Percentiles rank a stretch among this genome's conserved stretches.
These are phyloP conservation scores for Polyommatus iphigenia DNA, from an alignment of 2,888 invertebrate species.

Conservation along the genomic window DNA sequence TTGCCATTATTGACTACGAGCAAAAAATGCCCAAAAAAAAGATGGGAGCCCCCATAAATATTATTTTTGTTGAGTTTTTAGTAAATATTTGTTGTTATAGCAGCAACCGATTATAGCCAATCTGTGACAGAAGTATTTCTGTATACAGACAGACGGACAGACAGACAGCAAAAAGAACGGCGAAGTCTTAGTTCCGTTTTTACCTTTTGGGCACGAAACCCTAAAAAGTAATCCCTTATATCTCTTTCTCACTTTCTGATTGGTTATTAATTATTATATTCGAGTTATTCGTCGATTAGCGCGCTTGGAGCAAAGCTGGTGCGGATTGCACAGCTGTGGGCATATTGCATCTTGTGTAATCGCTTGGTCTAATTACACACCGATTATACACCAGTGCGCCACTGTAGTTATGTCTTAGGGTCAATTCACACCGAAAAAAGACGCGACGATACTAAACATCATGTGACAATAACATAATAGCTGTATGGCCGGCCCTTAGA, in stretches of 20 bases:
- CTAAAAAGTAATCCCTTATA: neutral
- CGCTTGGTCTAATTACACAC: neutral
- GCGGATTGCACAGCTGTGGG: neutral
- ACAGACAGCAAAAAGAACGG: too few species aligned
- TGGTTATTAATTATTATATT: conserved; percentile 13
- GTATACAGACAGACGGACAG: too few species aligned
- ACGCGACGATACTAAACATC: neutral
- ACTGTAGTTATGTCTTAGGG: neutral
- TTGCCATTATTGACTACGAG: too few species aligned
- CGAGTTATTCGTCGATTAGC: conserved; percentile 7
- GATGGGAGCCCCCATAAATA: too few species aligned
- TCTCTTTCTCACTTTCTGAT: neutral
- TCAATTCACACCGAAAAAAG: neutral
- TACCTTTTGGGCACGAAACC: too few species aligned
- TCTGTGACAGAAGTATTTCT: too few species aligned
- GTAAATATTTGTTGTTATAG: too few species aligned
- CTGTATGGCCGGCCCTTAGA: too few species aligned
- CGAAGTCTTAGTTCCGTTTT: too few species aligned
- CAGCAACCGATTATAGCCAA: too few species aligned
- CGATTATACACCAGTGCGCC: neutral
- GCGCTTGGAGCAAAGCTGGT: neutral
- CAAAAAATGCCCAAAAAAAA: too few species aligned
- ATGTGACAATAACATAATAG: neutral
- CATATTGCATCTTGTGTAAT: conserved; percentile 19
- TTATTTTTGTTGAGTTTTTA: too few species aligned